These are phyloP conservation scores for Phymanthus crucifer DNA, from an alignment of 92 coral and sea anemone genomes.

Conservation along the genomic window DNA sequence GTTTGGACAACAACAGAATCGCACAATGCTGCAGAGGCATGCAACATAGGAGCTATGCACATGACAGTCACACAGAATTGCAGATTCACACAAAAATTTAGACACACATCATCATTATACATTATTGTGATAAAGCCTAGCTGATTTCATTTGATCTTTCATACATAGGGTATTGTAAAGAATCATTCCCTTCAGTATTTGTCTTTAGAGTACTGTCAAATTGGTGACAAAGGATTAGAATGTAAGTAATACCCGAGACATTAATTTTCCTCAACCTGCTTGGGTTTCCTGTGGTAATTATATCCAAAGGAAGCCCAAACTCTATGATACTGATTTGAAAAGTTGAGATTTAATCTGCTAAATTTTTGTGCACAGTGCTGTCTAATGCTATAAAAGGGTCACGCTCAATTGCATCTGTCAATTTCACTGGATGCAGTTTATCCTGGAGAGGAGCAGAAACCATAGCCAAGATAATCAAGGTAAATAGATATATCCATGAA, in stretches of 20 bases:
- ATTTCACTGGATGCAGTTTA: constrained; percentile 89
- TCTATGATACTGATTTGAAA: neutral
- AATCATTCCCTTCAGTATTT: constrained; percentile 82
- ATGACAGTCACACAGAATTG: too few relatives aligned
- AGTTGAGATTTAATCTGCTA: neutral
- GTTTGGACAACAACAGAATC: too few relatives aligned
- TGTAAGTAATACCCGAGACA: constrained; percentile 41
- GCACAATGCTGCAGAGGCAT: too few relatives aligned
- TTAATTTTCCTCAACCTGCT: neutral
- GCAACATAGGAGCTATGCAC: too few relatives aligned
- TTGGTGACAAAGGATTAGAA: constrained; percentile 95
- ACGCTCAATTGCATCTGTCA: constrained; percentile 72
- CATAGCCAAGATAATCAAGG: constrained; percentile 88
- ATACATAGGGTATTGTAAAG: constrained; percentile 82
- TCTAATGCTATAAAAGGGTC: constrained; percentile 84
- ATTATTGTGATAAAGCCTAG: too few relatives aligned
- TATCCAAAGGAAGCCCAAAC: neutral
- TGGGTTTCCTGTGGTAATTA: constrained; percentile 4
- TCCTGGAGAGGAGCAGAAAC: constrained; percentile 96
- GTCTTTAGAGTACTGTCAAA: constrained; percentile 92
- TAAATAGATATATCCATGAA: constrained; percentile 8
- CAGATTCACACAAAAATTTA: too few relatives aligned
- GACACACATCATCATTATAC: too few relatives aligned
- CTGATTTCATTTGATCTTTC: too few relatives aligned
- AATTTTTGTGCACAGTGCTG: constrained; percentile 48